These are phyloP conservation scores for Pyrrhosoma nymphula DNA, from an alignment of 2,888 invertebrate genomes.

Conservation along the genomic window DNA sequence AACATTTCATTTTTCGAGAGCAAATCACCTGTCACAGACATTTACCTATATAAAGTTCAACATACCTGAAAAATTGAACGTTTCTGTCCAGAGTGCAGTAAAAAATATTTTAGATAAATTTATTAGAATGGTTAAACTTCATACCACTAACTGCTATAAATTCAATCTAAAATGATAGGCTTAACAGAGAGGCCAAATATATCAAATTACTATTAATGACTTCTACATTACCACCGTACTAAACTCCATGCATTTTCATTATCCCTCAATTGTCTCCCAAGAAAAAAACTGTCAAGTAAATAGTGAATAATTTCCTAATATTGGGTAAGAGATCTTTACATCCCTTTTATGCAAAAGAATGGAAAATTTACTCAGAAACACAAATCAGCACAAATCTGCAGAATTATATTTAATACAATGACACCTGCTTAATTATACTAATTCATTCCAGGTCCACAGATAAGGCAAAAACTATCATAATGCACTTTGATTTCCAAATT, in stretches of 20 bases:
- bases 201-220: not conserved
- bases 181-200: too few relatives aligned
- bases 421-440: too few relatives aligned
- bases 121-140: not conserved
- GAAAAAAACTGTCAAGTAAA: not conserved
- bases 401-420: too few relatives aligned
- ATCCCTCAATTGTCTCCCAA: not conserved
- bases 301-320: not conserved
- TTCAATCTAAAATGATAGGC: not conserved
- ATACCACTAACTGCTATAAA: not conserved
- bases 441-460: too few relatives aligned
- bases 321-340: not conserved
- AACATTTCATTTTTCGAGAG: not conserved
- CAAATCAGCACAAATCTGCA: too few relatives aligned
- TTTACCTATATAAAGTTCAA: not conserved
- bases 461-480: too few relatives aligned
- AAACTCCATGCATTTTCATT: not conserved
- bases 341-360: not conserved
- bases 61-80: slow-evolving; percentile 64
- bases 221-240: not conserved
- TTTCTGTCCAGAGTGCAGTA: slow-evolving; percentile 59
- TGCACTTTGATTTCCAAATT: too few relatives aligned
- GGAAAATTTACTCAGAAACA: not conserved
- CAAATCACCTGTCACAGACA: not conserved
- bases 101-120: slow-evolving; percentile 53